Conservation (phyloP, 2,113 vertebrate genomes). For the Coracopsis vasa region DNA sequence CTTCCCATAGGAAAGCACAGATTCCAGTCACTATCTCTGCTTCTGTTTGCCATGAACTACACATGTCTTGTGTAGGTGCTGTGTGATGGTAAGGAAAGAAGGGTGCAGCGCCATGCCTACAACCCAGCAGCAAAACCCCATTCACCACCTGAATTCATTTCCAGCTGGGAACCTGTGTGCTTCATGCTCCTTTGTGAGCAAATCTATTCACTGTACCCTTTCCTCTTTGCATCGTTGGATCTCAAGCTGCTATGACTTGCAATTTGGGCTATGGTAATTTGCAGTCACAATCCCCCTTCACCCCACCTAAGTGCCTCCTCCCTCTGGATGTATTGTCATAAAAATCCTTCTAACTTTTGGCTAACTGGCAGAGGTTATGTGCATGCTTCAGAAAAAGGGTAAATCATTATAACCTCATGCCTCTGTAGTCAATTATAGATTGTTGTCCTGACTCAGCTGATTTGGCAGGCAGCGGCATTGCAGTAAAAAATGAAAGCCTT, state of each 20-base stretch:
- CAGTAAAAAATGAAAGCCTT: conserved; percentile 29
- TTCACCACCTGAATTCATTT: background rate
- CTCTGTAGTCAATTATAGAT: conserved; percentile 62
- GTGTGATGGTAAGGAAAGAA: background rate
- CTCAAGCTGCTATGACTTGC: background rate
- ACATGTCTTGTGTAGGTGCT: background rate
- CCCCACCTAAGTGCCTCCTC: background rate
- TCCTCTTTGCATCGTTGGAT: background rate
- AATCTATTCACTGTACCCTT: background rate
- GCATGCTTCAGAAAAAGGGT: conserved; percentile 42
- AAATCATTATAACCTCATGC: conserved; percentile 55
- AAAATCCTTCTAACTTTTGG: conserved; percentile 17
- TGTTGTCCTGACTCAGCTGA: conserved; percentile 57
- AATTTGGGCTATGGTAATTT: background rate
- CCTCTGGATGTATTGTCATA: background rate
- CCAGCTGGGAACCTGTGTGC: background rate
- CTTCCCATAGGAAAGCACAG: background rate
- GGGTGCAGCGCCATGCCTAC: background rate
- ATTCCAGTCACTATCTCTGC: background rate
- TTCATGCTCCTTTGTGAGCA: background rate
- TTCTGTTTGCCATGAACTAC: background rate
- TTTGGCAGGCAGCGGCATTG: conserved; percentile 16
- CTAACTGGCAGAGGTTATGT: conserved; percentile 37
- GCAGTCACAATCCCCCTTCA: background rate
- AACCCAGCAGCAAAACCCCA: background rate